Percentiles rank a stretch among this genome's conserved stretches.
Evolutionary conservation across 2,113 vertebrate species (phyloP).

Genomic region (Notarius lentiginosus): DNA sequence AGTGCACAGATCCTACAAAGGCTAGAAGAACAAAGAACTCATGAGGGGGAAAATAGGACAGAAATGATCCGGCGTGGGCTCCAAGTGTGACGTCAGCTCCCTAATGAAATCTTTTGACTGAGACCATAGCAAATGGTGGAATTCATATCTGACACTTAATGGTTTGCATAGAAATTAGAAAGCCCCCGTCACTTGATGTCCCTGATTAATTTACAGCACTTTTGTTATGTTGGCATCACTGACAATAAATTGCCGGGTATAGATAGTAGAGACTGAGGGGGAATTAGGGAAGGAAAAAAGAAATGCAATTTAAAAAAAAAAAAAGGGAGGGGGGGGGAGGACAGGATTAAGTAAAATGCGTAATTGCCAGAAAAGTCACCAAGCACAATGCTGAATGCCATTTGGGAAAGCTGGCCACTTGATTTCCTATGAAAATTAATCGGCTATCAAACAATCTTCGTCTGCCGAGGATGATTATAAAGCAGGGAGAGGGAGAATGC

Average conservation of each 20-base stretch:
- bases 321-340: background rate
- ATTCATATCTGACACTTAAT: slow-evolving; percentile 96
- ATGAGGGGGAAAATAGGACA: slow-evolving; percentile 82
- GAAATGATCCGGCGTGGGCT: slow-evolving; percentile 76
- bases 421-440: slow-evolving; percentile 99
- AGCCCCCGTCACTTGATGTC: slow-evolving; percentile 73
- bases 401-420: slow-evolving; percentile 87
- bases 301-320: slow-evolving; percentile 85
- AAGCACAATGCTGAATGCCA: slow-evolving; percentile 78
- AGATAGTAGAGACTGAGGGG: slow-evolving; percentile 58
- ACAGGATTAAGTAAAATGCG: slow-evolving; percentile 92
- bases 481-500: slow-evolving; percentile 91
- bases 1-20: slow-evolving; percentile 71
- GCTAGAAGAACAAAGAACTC: slow-evolving; percentile 80
- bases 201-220: slow-evolving; percentile 84
- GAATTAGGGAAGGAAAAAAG: slow-evolving; percentile 59
- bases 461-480: slow-evolving; percentile 99
- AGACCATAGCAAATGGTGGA: slow-evolving; percentile 89
- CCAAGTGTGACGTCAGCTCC: slow-evolving; percentile 81
- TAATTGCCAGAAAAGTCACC: slow-evolving; percentile 91
- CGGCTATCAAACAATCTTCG: slow-evolving; percentile 99
- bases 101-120: slow-evolving; percentile 92
- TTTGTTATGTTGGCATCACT: slow-evolving; percentile 70
- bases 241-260: slow-evolving; percentile 74
- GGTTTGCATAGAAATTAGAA: slow-evolving; percentile 92